Base-by-base conservation (phyloP, 2,113 vertebrate species). In the Neofelis nebulosa region DNA sequence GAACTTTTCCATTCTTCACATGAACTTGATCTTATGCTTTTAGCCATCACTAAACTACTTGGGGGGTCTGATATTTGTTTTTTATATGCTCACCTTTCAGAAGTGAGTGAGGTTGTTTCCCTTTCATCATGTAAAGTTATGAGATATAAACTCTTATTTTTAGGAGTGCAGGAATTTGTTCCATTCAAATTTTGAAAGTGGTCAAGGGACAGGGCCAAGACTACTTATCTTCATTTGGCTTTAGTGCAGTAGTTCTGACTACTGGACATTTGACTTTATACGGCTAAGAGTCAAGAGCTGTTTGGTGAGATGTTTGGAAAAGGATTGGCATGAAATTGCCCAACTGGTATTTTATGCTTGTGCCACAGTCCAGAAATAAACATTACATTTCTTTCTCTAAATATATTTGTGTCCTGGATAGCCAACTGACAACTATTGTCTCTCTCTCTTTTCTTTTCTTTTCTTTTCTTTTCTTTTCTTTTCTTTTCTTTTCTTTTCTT, bases 331-430 rank as follows among this genome's bases (percentile, higher is more conserved):
- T 81, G 92, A 92, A 94, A 78, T 96, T 84, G 80, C 95, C 84
- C 97, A 76, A 66, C 94, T 98, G 94, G 94, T 91, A 18, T 96
- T 94, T 95, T 50, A 50, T 10, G 48, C 90, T 92, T 89, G 93
- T 97, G 92, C 61, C 50, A 3, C 0, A 89, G 92, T 81, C 82
- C 83, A 96, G 86, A 92, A 98, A 94, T 90, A 96, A 96, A 94
- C 71, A 95, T 81, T 11, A 0, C 68, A 36, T 95, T 93, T 97
- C 95, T 98, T 94, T 97, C 89, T 96, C 74, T 96, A 90, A 91
- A 25, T 41, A 41, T 2, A 0, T 94, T 89, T 96, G 50, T 18
- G 31, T 87, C 90, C n/a, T 6, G 15, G 33, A 19, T 36, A 88
- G 91, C 73, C 92, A 98, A 91, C 90, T 50, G n/a, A 79, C 86